Percentiles rank a stretch among this genome's conserved stretches.
Evolutionary conservation across 2,113 vertebrate species (phyloP).

Genomic region (Carettochelys insculpta): DNA sequence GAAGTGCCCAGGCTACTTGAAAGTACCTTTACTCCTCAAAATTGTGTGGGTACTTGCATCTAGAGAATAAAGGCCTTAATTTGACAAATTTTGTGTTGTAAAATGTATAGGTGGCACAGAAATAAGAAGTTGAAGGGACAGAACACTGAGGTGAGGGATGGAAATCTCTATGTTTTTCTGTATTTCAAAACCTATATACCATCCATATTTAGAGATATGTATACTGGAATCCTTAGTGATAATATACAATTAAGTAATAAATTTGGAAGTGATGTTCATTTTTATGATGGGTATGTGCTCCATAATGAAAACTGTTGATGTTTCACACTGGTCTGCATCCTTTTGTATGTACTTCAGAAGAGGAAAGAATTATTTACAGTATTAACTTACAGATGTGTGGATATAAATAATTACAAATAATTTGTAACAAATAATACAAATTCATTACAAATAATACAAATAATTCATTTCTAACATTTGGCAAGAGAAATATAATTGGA

Average conservation of each 20-base stretch:
- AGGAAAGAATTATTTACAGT: not conserved
- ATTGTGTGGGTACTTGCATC: not conserved
- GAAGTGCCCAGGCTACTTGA: no score
- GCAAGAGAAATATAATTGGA: not conserved
- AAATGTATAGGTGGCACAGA: not conserved
- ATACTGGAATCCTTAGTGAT: not conserved
- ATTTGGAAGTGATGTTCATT: not conserved
- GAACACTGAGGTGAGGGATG: not conserved
- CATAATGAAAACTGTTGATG: not conserved
- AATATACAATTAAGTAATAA: rapidly evolving
- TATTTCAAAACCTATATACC: not conserved
- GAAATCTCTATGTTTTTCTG: not conserved
- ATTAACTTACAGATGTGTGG: not conserved
- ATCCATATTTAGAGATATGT: not conserved
- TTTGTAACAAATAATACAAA: no score
- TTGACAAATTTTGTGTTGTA: not conserved
- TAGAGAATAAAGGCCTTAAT: not conserved
- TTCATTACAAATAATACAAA: no score
- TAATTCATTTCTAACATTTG: not conserved
- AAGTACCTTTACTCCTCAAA: no score
- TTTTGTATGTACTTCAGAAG: not conserved
- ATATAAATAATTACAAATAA: no score
- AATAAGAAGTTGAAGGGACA: not conserved
- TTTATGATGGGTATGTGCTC: not conserved
- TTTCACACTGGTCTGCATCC: not conserved